phyloP scores from a whole-genome alignment of 2,113 vertebrate genomes.

The Microtus pennsylvanicus region DNA sequence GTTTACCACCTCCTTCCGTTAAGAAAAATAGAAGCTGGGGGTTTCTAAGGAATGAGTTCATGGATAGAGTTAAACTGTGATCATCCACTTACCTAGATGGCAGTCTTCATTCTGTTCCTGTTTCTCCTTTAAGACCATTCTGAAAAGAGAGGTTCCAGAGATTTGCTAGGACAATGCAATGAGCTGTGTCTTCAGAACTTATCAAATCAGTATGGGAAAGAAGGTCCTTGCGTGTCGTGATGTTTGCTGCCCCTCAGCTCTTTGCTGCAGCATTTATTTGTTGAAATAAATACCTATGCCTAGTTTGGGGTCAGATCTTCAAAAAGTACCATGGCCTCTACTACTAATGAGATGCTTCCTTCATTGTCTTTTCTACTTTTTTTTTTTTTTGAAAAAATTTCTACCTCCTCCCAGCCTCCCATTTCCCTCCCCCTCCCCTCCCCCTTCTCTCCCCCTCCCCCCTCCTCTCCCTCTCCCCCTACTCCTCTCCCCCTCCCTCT shows the following conservation, averaged over 20 bases:
- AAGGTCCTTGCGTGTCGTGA: neutral
- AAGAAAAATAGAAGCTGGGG: constrained; percentile 34
- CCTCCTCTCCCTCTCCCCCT: no score
- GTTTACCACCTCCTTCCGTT: constrained; percentile 44
- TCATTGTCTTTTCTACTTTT: constrained; percentile 2
- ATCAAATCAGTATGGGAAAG: neutral
- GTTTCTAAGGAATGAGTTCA: constrained; percentile 42
- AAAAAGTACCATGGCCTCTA: constrained; percentile 18
- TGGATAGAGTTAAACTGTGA: constrained; percentile 13
- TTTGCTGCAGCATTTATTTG: constrained; percentile 21
- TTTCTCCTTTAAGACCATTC: neutral
- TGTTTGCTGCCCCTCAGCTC: neutral
- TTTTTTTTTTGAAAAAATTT: no score
- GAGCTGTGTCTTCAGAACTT: constrained; percentile 35
- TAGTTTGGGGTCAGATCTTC: constrained; percentile 23
- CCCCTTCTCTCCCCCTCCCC: no score
- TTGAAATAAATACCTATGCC: constrained; percentile 45
- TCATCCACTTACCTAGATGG: neutral
- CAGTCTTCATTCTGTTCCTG: neutral
- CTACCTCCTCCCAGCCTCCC: no score
- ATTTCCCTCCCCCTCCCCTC: no score
- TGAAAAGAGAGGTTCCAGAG: constrained; percentile 34
- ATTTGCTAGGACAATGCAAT: neutral
- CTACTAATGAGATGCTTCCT: constrained; percentile 2
- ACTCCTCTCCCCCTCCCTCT: no score